A percentile compares a stretch with the other conserved stretches of the same genome.
These are phyloP conservation scores for Elymnias hypermnestra DNA, from an alignment of 1,140 invertebrate genomes.

Conservation along the genomic window DNA sequence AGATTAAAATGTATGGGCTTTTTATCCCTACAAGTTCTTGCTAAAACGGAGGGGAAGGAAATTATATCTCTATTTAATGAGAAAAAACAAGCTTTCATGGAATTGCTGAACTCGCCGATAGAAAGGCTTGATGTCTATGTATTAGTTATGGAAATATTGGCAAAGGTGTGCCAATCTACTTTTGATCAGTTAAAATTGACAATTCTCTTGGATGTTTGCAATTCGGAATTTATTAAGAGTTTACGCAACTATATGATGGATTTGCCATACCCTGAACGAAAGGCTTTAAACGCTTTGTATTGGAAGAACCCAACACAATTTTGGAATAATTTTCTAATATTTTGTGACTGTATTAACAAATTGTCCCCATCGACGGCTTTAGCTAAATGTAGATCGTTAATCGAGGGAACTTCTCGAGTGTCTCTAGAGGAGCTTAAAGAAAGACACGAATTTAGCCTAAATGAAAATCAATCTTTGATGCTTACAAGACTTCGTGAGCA, in stretches of 20 bases:
- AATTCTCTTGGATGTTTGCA: conserved; percentile 51
- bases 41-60: conserved; percentile 31
- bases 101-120: conserved; percentile 32
- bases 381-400: conserved; percentile 46
- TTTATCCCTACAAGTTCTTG: conserved; percentile 31
- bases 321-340: conserved; percentile 54
- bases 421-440: conserved; percentile 52
- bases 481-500: conserved; percentile 42
- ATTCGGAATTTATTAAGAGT: conserved; percentile 48
- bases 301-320: conserved; percentile 60
- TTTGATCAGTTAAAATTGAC: conserved; percentile 54
- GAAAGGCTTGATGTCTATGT: conserved; percentile 40
- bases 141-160: conserved; percentile 44
- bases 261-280: conserved; percentile 41
- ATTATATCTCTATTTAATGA: conserved; percentile 42
- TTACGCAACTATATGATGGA: conserved; percentile 50
- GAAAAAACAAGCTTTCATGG: conserved; percentile 34
- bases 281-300: conserved; percentile 44
- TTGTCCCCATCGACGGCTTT: conserved; percentile 53
- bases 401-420: conserved; percentile 43
- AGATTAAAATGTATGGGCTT: conserved; percentile 2
- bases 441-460: conserved; percentile 41
- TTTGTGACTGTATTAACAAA: conserved; percentile 47
- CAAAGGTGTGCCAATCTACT: conserved; percentile 46
- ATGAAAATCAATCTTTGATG: conserved; percentile 38